Evolutionary conservation across 2,113 vertebrate species (phyloP), one percentile per base, ranked within the genome.

Genomic region (Zeus faber): DNA sequence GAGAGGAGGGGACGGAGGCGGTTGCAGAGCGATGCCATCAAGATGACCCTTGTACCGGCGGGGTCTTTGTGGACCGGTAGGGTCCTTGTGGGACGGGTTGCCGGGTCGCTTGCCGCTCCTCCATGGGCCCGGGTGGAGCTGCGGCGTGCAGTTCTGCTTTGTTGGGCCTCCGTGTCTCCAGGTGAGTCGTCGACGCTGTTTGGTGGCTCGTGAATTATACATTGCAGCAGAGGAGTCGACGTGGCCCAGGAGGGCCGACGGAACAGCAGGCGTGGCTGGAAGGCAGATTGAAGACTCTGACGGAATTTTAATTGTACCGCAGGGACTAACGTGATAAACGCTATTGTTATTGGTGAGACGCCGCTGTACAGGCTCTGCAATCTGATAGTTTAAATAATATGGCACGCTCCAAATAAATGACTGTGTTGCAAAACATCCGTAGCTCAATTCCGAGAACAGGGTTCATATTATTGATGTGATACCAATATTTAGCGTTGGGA

Each of bases 231-330:
- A 78, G 81, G 87, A 86, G 77, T 81, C 79, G 81, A 85, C 72
- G 63, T 65, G 77, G 81, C 83, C 81, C 80, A 80, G 76, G 78
- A 85, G 83, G 61, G 80, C 72, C 8, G 58, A 22, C 55, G 63
- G 80, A 89, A 88, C 87, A 88, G 84, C 83, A 82, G 87, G 87
- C 82, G 81, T 81, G 80, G 85, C 81, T 83, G 75, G 67, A 66
- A 88, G 84, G 82, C 79, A 87, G 83, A 87, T 71, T 81, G 79
- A 83, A 84, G 71, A 82, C 84, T 85, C 82, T 58, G 70, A 85
- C 73, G 71, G 79, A 87, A 87, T 87, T 87, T 88, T 88, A 85
- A 90, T 87, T 88, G 85, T 85, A 86, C 86, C 77, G 31, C 79
- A 62, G 88, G 86, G 89, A 89, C 51, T 25, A 13, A 3, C 17